Evolutionary conservation across 2,888 invertebrate genomes (phyloP).

Genomic region (Argyra leucocephala): DNA sequence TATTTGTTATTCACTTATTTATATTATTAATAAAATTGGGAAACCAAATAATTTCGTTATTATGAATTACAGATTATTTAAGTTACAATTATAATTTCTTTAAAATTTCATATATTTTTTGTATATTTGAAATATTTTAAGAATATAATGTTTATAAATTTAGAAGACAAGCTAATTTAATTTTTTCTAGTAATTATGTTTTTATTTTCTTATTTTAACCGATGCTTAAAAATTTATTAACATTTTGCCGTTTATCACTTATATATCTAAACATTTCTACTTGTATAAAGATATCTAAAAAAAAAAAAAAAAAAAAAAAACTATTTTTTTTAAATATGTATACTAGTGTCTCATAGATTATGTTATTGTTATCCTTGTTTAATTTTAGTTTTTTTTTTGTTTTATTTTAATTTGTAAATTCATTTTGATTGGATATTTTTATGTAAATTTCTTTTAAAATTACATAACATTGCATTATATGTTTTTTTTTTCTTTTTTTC

Average conservation of each 20-base stretch:
- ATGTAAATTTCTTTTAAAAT: background rate
- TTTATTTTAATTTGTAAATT: constrained; percentile 2
- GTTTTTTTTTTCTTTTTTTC: background rate
- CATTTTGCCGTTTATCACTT: constrained; percentile 1
- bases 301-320: background rate
- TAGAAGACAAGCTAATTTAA: constrained; percentile 2
- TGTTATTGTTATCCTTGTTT: background rate
- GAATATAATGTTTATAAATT: background rate
- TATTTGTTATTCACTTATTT: too few species aligned
- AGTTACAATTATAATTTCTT: too few species aligned
- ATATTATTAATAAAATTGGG: too few species aligned
- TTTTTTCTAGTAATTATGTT: background rate
- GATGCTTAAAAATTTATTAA: constrained; percentile 6
- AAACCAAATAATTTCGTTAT: too few species aligned
- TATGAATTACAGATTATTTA: too few species aligned
- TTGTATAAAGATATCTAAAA: constrained; percentile 6
- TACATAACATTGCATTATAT: constrained; percentile 4
- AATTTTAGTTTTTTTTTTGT: background rate
- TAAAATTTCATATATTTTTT: too few species aligned
- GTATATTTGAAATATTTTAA: too few species aligned
- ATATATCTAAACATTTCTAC: background rate
- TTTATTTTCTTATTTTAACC: background rate
- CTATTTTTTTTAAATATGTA: background rate
- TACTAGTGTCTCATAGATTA: background rate
- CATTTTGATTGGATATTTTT: constrained; percentile 1